phyloP scores from a whole-genome alignment of 2,888 invertebrate genomes.

The Kryphioiulus occultus region DNA sequence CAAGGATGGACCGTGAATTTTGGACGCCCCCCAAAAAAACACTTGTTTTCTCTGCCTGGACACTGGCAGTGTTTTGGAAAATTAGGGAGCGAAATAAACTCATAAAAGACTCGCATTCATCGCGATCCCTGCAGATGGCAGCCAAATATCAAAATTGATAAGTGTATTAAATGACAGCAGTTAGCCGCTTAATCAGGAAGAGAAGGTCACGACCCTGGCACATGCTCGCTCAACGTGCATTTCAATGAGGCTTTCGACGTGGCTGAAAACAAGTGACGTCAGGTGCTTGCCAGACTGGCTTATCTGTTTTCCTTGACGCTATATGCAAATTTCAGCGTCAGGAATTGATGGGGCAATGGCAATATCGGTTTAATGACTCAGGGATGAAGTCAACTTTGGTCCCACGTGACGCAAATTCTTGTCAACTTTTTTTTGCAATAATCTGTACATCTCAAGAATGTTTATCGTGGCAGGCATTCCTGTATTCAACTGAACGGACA shows the following conservation, averaged over 20 bases:
- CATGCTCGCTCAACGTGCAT: background rate
- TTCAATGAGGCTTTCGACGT: background rate
- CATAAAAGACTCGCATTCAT: too few species aligned
- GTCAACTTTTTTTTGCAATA: too few species aligned
- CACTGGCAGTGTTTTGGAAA: too few species aligned
- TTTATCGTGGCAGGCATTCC: too few species aligned
- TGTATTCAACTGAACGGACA: too few species aligned
- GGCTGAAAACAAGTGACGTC: background rate
- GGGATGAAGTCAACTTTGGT: background rate
- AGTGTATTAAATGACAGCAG: background rate
- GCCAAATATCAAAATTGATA: background rate
- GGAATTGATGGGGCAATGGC: too few species aligned
- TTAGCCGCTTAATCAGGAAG: slow-evolving; percentile 27
- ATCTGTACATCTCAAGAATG: too few species aligned
- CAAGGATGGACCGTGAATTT: background rate
- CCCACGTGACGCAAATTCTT: too few species aligned
- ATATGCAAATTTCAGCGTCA: background rate
- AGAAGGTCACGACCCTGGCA: slow-evolving; percentile 19
- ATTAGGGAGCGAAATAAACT: too few species aligned
- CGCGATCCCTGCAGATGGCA: too few species aligned
- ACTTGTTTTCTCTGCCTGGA: too few species aligned
- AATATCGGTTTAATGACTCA: background rate
- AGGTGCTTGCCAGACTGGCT: background rate
- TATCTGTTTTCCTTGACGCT: background rate
- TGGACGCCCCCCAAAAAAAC: background rate